Evolutionary conservation across 1,140 invertebrate genomes (phyloP).

Genomic region (Trinorchestia longiramus): DNA sequence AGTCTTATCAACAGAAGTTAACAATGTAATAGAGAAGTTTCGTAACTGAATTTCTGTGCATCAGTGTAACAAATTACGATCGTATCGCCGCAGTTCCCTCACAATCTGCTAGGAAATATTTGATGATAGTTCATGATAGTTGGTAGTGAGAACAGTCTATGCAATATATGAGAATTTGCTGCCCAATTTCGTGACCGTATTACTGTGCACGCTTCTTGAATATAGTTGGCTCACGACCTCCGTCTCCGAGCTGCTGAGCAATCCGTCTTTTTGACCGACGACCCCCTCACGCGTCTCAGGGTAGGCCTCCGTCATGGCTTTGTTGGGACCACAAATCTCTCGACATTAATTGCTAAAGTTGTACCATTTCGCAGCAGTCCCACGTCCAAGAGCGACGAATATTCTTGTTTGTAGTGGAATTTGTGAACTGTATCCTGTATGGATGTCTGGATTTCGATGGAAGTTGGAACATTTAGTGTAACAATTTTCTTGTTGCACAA

Average conservation of each 20-base stretch:
- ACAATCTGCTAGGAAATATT: background rate
- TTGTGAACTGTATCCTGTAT: background rate
- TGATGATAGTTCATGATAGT: too few relatives aligned
- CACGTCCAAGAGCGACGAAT: background rate
- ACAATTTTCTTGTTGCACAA: background rate
- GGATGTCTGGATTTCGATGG: background rate
- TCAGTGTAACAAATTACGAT: background rate
- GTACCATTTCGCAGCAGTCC: background rate
- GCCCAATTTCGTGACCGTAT: background rate
- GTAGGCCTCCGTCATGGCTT: background rate
- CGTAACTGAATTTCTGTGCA: background rate
- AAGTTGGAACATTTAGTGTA: background rate
- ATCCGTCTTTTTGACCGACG: background rate
- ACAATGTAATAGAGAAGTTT: background rate
- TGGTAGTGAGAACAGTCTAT: background rate
- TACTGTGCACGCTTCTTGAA: background rate
- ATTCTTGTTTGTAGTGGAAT: background rate
- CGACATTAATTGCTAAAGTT: slow-evolving; percentile 9
- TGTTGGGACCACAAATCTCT: background rate
- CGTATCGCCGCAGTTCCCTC: background rate
- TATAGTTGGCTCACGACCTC: background rate
- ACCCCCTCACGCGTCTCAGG: background rate
- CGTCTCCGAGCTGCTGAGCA: background rate
- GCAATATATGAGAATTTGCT: background rate
- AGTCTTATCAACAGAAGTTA: background rate